Evolutionary conservation across 2,888 invertebrate species (phyloP).

Genomic region (Alentia gelatinosa): DNA sequence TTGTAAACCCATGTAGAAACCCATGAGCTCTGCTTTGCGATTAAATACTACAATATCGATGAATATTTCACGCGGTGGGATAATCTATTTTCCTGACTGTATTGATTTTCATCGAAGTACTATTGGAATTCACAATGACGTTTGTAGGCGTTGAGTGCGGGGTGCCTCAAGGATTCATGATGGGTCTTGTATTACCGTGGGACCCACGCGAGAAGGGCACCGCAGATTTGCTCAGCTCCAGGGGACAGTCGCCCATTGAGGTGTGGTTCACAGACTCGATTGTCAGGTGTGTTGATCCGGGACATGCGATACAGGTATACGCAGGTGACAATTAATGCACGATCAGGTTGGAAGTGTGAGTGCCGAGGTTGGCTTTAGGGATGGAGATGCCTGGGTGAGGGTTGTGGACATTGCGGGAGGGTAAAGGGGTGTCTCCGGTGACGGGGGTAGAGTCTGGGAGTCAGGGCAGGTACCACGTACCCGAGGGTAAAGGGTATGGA

Average conservation of each 20-base stretch:
- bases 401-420: background rate
- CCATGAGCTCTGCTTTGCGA: too few relatives aligned
- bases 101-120: background rate
- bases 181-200: background rate
- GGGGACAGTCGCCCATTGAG: background rate
- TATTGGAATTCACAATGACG: background rate
- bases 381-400: too few relatives aligned
- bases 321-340: conserved; percentile 5
- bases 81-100: background rate
- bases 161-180: background rate
- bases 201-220: background rate
- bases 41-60: too few relatives aligned
- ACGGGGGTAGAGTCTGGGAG: background rate
- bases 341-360: background rate
- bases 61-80: background rate
- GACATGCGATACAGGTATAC: background rate
- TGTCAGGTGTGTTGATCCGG: background rate
- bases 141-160: background rate
- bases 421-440: background rate
- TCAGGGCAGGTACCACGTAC: background rate
- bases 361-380: background rate
- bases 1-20: too few relatives aligned
- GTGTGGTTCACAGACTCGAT: background rate
- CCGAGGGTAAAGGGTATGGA: background rate
- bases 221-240: background rate